Base-by-base conservation (phyloP, 2,888 invertebrate genomes). In the Caenorhabditis uteleia region DNA sequence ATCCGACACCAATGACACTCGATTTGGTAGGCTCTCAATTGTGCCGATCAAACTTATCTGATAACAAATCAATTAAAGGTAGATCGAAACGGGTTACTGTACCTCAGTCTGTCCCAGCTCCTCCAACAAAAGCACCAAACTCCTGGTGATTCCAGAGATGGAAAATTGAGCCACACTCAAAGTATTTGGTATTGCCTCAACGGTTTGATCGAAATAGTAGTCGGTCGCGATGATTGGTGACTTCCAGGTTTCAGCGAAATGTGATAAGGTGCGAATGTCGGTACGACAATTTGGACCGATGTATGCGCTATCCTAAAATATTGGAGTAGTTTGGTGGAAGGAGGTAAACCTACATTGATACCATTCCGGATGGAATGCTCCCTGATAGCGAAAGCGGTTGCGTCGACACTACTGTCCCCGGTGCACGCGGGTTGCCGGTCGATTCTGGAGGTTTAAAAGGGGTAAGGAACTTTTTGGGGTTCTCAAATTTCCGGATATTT, bases 161-260 rank as follows among this genome's bases (percentile, higher is more conserved):
- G 62, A 62, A 47, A 56, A 50, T 34, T 51, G 47, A 25, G 56
- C 56, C 0, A 56, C 56, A 50, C 56, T 62, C 3, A 36, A 27
- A 61, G 36, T n/a, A 46, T 49, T 3, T 55, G 20, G 2, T n/a
- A 7, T 12, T n/a, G 40, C 45, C 20, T 61, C 44, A 16, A 61
- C 45, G 4, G 38, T 38, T 5, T 47, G 44, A 25, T 50, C 54
- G 16, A 20, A 18, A 36, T 36, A 36, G 20, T 36, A 36, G 20
- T 36, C 20, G 7, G 36, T 18, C 23, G 56, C 56, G 12, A 60
- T 48, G 10, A 61, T 44, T 18, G 60, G 67, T 1, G 49, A 16
- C 12, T 49, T 67, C 62, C 67, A 62, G 23, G 58, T 40, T 27
- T 47, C 44, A 2, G 53, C 48, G 21, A 62, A 60, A 12, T 54